phyloP scores from a whole-genome alignment of 2,888 invertebrate species.

The Seira sanloemensis region DNA sequence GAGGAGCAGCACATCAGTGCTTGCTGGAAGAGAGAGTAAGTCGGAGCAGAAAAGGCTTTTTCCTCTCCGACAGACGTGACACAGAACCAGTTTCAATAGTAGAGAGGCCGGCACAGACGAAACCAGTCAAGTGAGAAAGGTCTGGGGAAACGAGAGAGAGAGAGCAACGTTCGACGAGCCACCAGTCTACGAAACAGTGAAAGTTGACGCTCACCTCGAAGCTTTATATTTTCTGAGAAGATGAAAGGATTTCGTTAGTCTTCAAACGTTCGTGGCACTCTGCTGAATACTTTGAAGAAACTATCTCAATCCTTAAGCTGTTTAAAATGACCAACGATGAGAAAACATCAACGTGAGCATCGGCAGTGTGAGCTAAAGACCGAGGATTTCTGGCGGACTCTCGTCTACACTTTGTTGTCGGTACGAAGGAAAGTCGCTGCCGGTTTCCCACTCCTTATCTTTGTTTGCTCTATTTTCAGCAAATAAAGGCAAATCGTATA shows the following conservation, averaged over 20 bases:
- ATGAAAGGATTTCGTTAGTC: conserved; percentile 66
- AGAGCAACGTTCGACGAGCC: neutral
- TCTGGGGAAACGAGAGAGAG: conserved; percentile 46
- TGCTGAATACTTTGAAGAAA: conserved; percentile 46
- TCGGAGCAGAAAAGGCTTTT: neutral
- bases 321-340: conserved; percentile 7
- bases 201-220: conserved; percentile 43
- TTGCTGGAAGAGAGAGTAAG: conserved; percentile 23
- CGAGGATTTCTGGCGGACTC: too few relatives aligned
- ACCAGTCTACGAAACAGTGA: conserved; percentile 28
- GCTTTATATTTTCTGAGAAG: conserved; percentile 65
- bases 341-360: neutral
- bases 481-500: neutral
- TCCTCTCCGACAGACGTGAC: neutral
- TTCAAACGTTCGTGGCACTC: conserved; percentile 55
- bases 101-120: too few relatives aligned
- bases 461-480: too few relatives aligned
- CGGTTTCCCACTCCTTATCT: too few relatives aligned
- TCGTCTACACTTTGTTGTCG: too few relatives aligned
- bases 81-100: too few relatives aligned
- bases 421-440: too few relatives aligned
- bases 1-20: conserved; percentile 10
- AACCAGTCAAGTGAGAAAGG: too few relatives aligned
- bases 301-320: conserved; percentile 10
- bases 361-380: neutral